Evolutionary conservation across 1,140 invertebrate species (phyloP).

Genomic region (Drosophila sulfurigaster): DNA sequence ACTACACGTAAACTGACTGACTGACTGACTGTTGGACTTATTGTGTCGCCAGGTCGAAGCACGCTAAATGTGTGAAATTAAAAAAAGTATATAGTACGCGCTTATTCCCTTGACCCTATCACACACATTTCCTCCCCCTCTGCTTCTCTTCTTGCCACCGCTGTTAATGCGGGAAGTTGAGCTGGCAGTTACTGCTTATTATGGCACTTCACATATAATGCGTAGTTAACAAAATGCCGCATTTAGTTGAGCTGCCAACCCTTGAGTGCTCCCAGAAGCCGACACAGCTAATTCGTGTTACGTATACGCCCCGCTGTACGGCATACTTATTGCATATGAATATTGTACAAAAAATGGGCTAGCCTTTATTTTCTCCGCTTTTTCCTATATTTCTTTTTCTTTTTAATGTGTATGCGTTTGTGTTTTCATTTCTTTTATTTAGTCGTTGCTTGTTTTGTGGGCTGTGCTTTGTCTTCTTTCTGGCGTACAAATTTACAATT

Average conservation of each 20-base stretch:
- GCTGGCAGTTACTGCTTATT: slow-evolving; percentile 44
- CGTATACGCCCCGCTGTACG: slow-evolving; percentile 31
- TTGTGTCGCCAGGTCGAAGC: slow-evolving; percentile 4
- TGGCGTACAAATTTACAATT: slow-evolving; percentile 49
- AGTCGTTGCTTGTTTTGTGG: slow-evolving; percentile 14
- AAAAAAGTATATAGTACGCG: slow-evolving; percentile 18
- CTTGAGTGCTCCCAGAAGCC: slow-evolving; percentile 26
- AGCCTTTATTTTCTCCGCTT: slow-evolving; percentile 20
- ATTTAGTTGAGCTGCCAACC: slow-evolving; percentile 43
- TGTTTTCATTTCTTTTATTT: slow-evolving; percentile 4
- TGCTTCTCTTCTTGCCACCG: background rate
- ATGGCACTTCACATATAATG: slow-evolving; percentile 54
- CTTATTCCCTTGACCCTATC: slow-evolving; percentile 4
- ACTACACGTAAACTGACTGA: slow-evolving; percentile 23
- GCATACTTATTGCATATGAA: slow-evolving; percentile 15
- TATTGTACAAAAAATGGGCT: slow-evolving; percentile 14
- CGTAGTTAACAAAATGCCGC: slow-evolving; percentile 51
- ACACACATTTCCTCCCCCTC: background rate
- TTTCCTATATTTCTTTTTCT: background rate
- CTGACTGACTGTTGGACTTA: too few relatives aligned
- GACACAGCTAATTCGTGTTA: slow-evolving; percentile 46
- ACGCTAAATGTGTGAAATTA: slow-evolving; percentile 27
- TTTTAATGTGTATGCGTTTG: background rate
- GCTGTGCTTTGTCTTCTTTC: slow-evolving; percentile 51
- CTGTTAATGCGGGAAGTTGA: slow-evolving; percentile 43